Evolutionary conservation across 2,797 vertebrate species (phyloP).

Genomic region (Echeneis naucrates): DNA sequence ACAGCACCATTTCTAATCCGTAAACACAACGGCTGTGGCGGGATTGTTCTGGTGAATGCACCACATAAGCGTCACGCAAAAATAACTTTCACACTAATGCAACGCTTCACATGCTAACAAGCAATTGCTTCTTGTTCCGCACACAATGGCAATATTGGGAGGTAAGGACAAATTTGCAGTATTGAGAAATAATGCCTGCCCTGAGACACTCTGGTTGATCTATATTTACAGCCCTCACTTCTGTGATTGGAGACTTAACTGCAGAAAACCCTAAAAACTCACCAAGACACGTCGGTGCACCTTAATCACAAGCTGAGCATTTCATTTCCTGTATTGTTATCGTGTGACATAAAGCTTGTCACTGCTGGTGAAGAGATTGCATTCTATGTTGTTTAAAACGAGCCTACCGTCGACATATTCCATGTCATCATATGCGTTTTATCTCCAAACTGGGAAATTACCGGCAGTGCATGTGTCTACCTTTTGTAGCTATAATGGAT

Average conservation of each 20-base stretch:
- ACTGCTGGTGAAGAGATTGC: background rate
- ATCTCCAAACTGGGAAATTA: background rate
- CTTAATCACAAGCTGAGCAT: slow-evolving; percentile 2
- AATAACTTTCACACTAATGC: background rate
- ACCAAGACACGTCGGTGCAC: background rate
- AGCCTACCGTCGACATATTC: background rate
- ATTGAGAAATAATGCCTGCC: background rate
- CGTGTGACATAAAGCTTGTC: background rate
- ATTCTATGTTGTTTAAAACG: slow-evolving; percentile 5
- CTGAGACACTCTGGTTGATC: background rate
- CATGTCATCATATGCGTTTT: background rate
- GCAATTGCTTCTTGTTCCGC: slow-evolving; percentile 14
- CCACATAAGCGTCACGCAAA: slow-evolving; percentile 5
- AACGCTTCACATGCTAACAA: slow-evolving; percentile 6
- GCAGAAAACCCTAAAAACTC: background rate
- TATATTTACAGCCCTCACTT: background rate
- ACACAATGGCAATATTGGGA: background rate
- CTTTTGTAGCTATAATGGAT: slow-evolving; percentile 44
- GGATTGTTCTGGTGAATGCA: slow-evolving; percentile 31
- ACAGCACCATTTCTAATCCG: slow-evolving; percentile 8
- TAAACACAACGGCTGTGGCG: slow-evolving; percentile 29
- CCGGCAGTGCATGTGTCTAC: slow-evolving; percentile 17
- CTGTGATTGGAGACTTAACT: background rate
- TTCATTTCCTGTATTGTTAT: slow-evolving; percentile 9
- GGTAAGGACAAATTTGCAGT: background rate